Evolutionary conservation across 2,797 vertebrate species (phyloP), one percentile per base, ranked within the genome.

Genomic region (Eremophila alpestris): DNA sequence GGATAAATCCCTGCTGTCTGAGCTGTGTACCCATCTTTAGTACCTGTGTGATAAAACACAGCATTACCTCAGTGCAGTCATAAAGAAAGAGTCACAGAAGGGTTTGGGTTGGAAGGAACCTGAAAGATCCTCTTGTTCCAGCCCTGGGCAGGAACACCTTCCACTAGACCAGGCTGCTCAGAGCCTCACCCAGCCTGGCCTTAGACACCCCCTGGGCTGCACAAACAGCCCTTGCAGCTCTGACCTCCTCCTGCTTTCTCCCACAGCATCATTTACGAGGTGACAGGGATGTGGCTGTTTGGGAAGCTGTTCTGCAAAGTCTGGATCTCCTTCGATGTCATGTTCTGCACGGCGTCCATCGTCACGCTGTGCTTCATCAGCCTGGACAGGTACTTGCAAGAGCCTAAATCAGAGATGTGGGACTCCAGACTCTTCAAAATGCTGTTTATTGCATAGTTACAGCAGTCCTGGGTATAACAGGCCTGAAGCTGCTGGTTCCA

Each of bases 341-440:
- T 98, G 98, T 99, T 98, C 95, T 99, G 98, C 97, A 99, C 98
- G 0, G 98, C 98, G 0, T 99, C 98, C 94, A 99, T 99, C 8
- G 98, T 99, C 86, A 98, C 98, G 4, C 96, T 99, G 97, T 99
- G 98, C 94, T 98, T 98, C 73, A 99, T 99, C 49, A 99, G 98
- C 70, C 94, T 99, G 97, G 98, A 99, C 94, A 97, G 98, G 18
- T 99, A 98, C 96, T 99, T 38, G 38, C 38, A 38, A 38, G 38
- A 38, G 38, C 38, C 38, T 38, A 38, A 38, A 12, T 38, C 10
- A 38, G 38, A 12, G 38, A 38, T 38, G 38, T 38, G 38, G 38
- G 38, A 38, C 11, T 38, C 38, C 38, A 38, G 38, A 38, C 38
- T 38, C 38, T 38, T 38, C 38, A 38, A 38, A 38, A 38, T 38